Evolutionary conservation across 2,113 vertebrate genomes (phyloP), one percentile per base, ranked within the genome.

Genomic region (Echinops telfairi): DNA sequence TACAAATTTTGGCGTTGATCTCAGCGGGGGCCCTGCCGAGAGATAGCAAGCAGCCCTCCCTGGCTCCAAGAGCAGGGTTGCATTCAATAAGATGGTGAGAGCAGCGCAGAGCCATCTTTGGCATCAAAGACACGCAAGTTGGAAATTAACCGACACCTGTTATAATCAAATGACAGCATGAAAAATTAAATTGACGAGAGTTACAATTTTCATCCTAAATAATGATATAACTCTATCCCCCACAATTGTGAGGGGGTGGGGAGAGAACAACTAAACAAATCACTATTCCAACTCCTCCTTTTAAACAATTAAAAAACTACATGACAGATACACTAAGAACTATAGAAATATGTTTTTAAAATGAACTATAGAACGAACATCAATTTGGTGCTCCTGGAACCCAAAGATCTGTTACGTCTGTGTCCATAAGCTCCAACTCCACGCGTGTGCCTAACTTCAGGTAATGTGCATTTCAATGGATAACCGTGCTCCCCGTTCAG

Each of bases 381-480:
- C 43, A 85, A 80, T 89, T 53, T 11, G 16, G 27, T 58, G 14
- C 6, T 75, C 91, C 91, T 25, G 78, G 89, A 73, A 94, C 90
- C 91, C 93, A 92, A 68, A 86, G 94, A 89, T 53, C 47, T 11
- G 60, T 62, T 20, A 62, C 12, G 22, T 89, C 94, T 62, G 16
- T 0, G 0, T 78, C 86, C 92, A 89, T 82, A 91, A 57, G 85
- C 87, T 83, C 78, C 40, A 90, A 94, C 47, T 88, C 93, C 47
- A 71, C 31, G 93, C 68, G 80, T 73, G 58, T 86, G 92, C 97
- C 95, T 82, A 94, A 84, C 95, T 87, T 95, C 93, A 96, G 57
- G 86, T 89, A 89, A 79, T 77, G 75, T 79, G 88, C 87, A 79
- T 96, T 70, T 96, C 91, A 96, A 96, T 89, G 95, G 92, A 95